Conservation (phyloP, 2,888 invertebrate species). For the Caenorhabditis angaria region DNA sequence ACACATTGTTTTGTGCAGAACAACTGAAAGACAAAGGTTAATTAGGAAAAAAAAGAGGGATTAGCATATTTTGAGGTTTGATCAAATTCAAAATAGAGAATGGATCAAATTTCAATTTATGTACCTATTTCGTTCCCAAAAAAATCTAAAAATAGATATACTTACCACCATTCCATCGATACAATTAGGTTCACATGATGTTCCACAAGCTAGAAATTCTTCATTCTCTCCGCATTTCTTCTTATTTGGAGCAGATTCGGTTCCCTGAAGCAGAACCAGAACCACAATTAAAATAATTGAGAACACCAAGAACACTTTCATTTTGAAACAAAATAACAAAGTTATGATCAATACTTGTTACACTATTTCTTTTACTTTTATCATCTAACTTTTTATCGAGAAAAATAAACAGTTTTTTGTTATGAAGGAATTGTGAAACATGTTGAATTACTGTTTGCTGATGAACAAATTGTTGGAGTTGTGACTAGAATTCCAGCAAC, state of each 20-base stretch:
- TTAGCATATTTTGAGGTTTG: background rate
- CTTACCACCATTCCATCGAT: slow-evolving; percentile 30
- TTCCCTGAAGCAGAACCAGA: no score
- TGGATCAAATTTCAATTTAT: no score
- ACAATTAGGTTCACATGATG: slow-evolving; percentile 36
- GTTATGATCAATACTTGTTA: background rate
- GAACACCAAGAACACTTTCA: background rate
- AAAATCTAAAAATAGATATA: no score
- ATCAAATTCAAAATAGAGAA: background rate
- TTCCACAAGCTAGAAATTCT: slow-evolving; percentile 23
- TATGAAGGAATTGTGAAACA: slow-evolving; percentile 20
- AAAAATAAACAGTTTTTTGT: no score
- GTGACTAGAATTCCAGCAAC: slow-evolving; percentile 66
- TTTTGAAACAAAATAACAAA: background rate
- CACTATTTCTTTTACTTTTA: background rate
- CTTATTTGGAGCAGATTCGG: no score
- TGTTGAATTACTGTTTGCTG: slow-evolving; percentile 15
- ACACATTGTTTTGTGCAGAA: slow-evolving; percentile 40
- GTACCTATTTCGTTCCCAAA: no score
- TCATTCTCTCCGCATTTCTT: slow-evolving; percentile 39
- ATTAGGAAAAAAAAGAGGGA: slow-evolving; percentile 5
- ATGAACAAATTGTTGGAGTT: slow-evolving; percentile 12
- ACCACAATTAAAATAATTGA: background rate
- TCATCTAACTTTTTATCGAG: background rate
- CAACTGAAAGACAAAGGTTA: slow-evolving; percentile 17